A percentile compares a stretch with the other conserved stretches of the same genome.
Conservation (phyloP, 2,888 invertebrate species). For the Dynastes grantii region DNA sequence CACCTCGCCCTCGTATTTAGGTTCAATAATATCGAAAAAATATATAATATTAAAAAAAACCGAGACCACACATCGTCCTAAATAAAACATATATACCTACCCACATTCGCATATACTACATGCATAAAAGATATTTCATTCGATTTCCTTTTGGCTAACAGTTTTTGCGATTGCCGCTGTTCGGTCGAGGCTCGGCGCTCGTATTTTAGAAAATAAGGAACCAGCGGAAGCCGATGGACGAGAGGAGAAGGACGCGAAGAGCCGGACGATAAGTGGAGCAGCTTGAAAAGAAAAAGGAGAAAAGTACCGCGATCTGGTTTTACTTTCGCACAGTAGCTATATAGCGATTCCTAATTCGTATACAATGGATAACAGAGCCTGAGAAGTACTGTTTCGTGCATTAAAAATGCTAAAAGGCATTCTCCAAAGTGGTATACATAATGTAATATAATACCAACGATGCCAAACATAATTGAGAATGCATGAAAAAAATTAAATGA, state of each 20-base stretch:
- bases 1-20: background rate
- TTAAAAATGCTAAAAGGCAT: constrained; percentile 42
- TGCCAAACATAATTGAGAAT: no score
- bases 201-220: constrained; percentile 40
- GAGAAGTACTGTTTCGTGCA: constrained; percentile 48
- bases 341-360: background rate
- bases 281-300: constrained; percentile 46
- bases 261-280: constrained; percentile 55
- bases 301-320: constrained; percentile 56
- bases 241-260: constrained; percentile 34
- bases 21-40: constrained; percentile 8
- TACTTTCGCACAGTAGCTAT: constrained; percentile 54
- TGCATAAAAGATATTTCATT: constrained; percentile 49
- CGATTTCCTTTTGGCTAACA: constrained; percentile 50
- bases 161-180: constrained; percentile 50
- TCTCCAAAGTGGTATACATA: background rate
- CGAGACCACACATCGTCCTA: constrained; percentile 51
- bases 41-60: background rate
- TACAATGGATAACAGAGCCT: constrained; percentile 51
- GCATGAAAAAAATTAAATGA: no score
- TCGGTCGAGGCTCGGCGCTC: background rate
- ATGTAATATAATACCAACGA: background rate
- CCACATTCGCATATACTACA: background rate
- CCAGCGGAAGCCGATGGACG: constrained; percentile 16
- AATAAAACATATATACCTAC: constrained; percentile 30